A percentile compares a stretch with the other conserved stretches of the same genome.
These are phyloP conservation scores for Sciurus vulgaris DNA, from an alignment of 2,797 vertebrate genomes.

Conservation along the genomic window DNA sequence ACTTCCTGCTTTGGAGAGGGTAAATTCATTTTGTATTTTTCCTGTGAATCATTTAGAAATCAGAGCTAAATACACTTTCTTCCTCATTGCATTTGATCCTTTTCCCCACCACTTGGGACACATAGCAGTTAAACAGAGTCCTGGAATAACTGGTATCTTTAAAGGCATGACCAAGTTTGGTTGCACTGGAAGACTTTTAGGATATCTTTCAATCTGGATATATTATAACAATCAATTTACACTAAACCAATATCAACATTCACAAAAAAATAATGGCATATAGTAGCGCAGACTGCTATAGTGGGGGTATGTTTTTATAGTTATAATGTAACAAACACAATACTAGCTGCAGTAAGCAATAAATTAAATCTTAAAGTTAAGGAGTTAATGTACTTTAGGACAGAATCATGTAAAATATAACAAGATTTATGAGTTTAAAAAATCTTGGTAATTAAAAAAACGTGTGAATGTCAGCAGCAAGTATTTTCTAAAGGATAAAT, in stretches of 20 bases:
- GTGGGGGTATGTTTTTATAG: not conserved
- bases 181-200: not conserved
- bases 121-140: not conserved
- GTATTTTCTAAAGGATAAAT: slow-evolving; percentile 30
- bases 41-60: slow-evolving; percentile 20
- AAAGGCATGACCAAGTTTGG: not conserved
- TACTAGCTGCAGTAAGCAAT: not conserved
- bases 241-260: not conserved
- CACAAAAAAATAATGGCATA: not conserved
- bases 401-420: slow-evolving; percentile 50
- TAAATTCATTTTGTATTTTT: slow-evolving; percentile 47
- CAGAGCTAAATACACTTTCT: not conserved
- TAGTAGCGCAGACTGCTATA: not conserved
- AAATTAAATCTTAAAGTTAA: slow-evolving; percentile 20
- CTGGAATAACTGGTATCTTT: not conserved
- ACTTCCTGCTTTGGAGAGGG: not conserved
- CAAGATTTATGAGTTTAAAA: slow-evolving; percentile 37
- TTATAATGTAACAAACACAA: slow-evolving; percentile 8
- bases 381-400: slow-evolving; percentile 34
- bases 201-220: not conserved
- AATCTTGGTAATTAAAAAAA: slow-evolving; percentile 20
- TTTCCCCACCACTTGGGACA: not conserved
- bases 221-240: not conserved
- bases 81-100: not conserved
- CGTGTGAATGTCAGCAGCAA: not conserved